Evolutionary conservation across 2,888 invertebrate species (phyloP), one percentile per base, ranked within the genome.

Genomic region (Trachelus stipa): DNA sequence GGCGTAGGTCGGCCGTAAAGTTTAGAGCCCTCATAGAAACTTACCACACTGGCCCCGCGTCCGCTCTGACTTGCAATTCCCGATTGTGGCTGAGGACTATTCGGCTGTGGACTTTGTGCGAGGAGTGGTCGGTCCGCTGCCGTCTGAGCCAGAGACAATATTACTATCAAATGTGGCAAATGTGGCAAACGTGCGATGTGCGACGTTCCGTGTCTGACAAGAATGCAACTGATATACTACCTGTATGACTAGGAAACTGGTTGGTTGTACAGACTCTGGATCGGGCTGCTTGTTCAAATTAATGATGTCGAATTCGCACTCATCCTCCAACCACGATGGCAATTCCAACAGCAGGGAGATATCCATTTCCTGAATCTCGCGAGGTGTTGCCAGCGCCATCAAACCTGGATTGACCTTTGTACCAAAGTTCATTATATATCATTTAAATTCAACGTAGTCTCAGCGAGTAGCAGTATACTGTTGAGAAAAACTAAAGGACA

Each of bases 351-450:
- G 93, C 74, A 98, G 93, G 0, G 98, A 96, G 86, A 99, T 98
- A 92, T 99, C 99, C 95, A 99, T 96, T 93, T 99, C 99, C 90
- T 99, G 98, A 15, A 99, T 95, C 92, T 99, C 99, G 78, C 98
- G 95, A 0, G 98, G 97, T 73, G 99, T 99, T 11, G 99, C 97
- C 84, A 99, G 94, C 0, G 98, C 97, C 84, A 99, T 94, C 82
- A 97, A 92, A 68, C 97, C 97, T 76, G 95, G 94, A 84, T 95
- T 96, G 31, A 96, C 95, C 95, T 96, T 56, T 56, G 56, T 23
- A 2, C 40, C 40, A 40, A 40, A 40, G 15, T 6, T 37, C 37
- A 4, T 37, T 37, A 37, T 12, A 37, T 4, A 40, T 15, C 6
- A 6, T 15, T 40, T 15, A 15, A 40, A 40, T 15, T 40, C 15